Conservation (phyloP, 2,113 vertebrate species). For the Hippolais icterina region DNA sequence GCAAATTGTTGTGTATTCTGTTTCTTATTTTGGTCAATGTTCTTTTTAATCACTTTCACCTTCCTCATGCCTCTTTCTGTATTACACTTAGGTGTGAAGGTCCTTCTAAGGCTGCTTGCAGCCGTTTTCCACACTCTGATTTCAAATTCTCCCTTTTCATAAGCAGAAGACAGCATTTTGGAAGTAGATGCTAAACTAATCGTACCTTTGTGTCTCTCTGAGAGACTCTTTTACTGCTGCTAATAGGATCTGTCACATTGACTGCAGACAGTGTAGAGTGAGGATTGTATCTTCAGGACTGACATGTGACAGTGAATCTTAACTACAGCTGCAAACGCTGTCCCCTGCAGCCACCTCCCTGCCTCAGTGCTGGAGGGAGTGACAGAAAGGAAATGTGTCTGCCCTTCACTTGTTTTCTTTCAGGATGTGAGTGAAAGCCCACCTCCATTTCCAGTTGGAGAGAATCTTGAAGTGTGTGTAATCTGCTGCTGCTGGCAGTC, state of each 20-base stretch:
- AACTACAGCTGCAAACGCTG: not conserved
- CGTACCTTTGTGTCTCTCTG: not conserved
- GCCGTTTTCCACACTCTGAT: not conserved
- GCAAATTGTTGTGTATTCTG: not conserved
- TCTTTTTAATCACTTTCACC: not conserved
- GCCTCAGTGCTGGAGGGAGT: not conserved
- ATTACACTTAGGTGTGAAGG: not conserved
- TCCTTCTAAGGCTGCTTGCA: not conserved
- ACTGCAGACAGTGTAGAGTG: not conserved
- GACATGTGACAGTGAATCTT: not conserved
- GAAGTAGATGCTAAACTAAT: not conserved
- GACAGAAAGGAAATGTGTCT: not conserved
- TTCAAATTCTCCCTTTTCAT: not conserved
- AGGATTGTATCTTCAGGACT: not conserved
- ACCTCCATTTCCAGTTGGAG: not conserved
- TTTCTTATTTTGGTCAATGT: not conserved
- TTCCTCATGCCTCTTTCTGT: not conserved
- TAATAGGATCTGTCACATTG: slow-evolving; percentile 43
- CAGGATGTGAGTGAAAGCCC: not conserved
- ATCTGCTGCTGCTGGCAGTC: not conserved
- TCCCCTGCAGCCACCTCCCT: not conserved
- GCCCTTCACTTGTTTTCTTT: not conserved
- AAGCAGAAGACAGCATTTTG: not conserved
- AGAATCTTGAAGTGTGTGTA: not conserved
- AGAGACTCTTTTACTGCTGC: not conserved